Percentiles rank a stretch among this genome's conserved stretches.
These are phyloP conservation scores for Psilanteris sp. DNA, from an alignment of 1,140 invertebrate genomes.

Conservation along the genomic window DNA sequence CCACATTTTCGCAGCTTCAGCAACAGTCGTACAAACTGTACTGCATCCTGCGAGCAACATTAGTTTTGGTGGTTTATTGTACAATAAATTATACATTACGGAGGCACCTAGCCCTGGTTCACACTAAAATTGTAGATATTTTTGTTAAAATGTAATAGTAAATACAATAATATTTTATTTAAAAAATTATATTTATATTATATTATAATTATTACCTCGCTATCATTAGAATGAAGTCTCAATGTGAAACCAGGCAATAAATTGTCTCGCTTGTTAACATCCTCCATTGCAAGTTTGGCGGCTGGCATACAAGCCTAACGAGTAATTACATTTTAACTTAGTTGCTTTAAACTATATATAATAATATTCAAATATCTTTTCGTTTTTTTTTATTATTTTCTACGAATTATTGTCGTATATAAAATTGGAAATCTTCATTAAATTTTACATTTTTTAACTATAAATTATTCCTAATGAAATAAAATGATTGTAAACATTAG, in stretches of 20 bases:
- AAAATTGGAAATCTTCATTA: no score
- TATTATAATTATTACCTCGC: slow-evolving; percentile 91
- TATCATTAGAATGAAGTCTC: slow-evolving; percentile 96
- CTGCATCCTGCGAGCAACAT: slow-evolving; percentile 98
- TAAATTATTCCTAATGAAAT: no score
- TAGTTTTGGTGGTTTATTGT: slow-evolving; percentile 96
- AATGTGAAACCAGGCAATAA: slow-evolving; percentile 95
- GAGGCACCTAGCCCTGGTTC: slow-evolving; percentile 98
- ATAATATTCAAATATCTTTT: no score
- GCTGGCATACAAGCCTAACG: slow-evolving; percentile 94
- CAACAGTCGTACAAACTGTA: slow-evolving; percentile 99
- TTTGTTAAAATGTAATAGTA: no score
- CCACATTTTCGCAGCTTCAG: slow-evolving; percentile 99
- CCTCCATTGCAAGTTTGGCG: slow-evolving; percentile 95
- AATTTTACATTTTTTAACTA: no score
- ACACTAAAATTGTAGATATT: slow-evolving; percentile 85
- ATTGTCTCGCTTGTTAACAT: slow-evolving; percentile 95
- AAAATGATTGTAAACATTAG: no score
- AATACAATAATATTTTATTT: no score
- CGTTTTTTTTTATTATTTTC: no score
- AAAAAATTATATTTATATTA: neutral
- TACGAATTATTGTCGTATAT: no score
- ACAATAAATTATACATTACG: slow-evolving; percentile 98
- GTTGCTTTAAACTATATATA: no score
- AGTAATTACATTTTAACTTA: no score